Evolutionary conservation across 2,888 invertebrate genomes (phyloP).

Genomic region (Cataglyphis cursor): DNA sequence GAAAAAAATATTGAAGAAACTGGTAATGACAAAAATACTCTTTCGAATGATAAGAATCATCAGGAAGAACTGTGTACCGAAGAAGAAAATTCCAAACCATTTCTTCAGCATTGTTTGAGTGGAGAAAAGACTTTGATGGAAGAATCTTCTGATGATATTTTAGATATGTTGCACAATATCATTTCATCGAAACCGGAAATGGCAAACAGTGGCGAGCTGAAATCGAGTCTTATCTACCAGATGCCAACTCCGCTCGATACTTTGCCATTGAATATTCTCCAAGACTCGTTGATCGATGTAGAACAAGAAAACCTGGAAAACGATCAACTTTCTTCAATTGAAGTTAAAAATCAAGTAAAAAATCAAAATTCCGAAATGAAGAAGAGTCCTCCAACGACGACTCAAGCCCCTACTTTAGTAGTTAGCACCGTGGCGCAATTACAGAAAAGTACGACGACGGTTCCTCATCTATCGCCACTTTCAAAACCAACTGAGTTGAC

Average conservation of each 20-base stretch:
- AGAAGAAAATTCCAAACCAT: conserved; percentile 70
- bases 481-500: conserved; percentile 92
- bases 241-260: conserved; percentile 84
- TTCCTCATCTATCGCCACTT: conserved; percentile 91
- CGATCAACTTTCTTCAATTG: conserved; percentile 56
- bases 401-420: conserved; percentile 76
- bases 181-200: conserved; percentile 86
- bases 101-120: conserved; percentile 58
- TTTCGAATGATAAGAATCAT: conserved; percentile 70
- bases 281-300: conserved; percentile 82
- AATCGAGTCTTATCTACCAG: conserved; percentile 83
- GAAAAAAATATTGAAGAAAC: conserved; percentile 52
- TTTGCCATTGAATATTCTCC: conserved; percentile 84
- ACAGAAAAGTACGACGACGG: conserved; percentile 86
- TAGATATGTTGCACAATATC: conserved; percentile 91
- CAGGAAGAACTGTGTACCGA: conserved; percentile 68
- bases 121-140: conserved; percentile 80
- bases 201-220: conserved; percentile 81
- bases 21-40: conserved; percentile 35
- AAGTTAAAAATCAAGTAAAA: conserved; percentile 59
- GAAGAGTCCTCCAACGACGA: conserved; percentile 72
- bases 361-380: conserved; percentile 59
- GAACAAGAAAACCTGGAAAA: conserved; percentile 73
- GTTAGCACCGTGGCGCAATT: conserved; percentile 81
- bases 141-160: conserved; percentile 91